These are phyloP conservation scores for Dasypus novemcinctus DNA, from an alignment of 2,113 vertebrate species.

Conservation along the genomic window DNA sequence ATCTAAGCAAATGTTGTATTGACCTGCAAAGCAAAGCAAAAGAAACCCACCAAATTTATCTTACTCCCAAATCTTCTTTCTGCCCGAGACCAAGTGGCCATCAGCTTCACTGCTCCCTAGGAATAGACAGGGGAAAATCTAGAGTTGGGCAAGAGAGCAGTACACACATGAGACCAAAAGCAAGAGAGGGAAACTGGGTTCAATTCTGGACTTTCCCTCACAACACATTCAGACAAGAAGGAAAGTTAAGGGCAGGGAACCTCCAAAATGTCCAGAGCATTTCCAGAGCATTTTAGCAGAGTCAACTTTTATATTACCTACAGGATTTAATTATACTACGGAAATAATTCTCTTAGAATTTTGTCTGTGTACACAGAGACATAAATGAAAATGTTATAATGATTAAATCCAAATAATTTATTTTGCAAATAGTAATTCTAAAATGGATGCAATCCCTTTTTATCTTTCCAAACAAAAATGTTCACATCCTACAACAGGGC, in stretches of 20 bases:
- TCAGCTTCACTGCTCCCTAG: not conserved
- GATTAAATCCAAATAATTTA: not conserved
- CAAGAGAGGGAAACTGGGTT: not conserved
- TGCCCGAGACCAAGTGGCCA: not conserved
- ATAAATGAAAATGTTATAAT: not conserved
- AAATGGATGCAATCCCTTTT: not conserved
- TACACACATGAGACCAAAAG: not conserved
- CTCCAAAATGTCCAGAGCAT: not conserved
- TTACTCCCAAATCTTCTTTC: not conserved
- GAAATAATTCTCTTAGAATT: not conserved
- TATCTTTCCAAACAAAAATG: not conserved
- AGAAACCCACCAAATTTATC: too few relatives aligned
- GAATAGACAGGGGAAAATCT: not conserved
- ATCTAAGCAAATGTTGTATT: too few relatives aligned
- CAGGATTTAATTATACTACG: not conserved
- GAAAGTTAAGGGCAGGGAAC: not conserved
- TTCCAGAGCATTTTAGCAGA: not conserved
- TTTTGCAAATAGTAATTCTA: slow-evolving; percentile 13
- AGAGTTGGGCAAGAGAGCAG: not conserved
- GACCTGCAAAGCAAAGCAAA: too few relatives aligned
- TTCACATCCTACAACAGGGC: not conserved
- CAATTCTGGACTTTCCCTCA: not conserved
- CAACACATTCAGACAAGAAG: not conserved
- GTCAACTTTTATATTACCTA: not conserved
- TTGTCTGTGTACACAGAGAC: not conserved